phyloP scores from a whole-genome alignment of 2,888 invertebrate genomes.

The Melipona beecheii region DNA sequence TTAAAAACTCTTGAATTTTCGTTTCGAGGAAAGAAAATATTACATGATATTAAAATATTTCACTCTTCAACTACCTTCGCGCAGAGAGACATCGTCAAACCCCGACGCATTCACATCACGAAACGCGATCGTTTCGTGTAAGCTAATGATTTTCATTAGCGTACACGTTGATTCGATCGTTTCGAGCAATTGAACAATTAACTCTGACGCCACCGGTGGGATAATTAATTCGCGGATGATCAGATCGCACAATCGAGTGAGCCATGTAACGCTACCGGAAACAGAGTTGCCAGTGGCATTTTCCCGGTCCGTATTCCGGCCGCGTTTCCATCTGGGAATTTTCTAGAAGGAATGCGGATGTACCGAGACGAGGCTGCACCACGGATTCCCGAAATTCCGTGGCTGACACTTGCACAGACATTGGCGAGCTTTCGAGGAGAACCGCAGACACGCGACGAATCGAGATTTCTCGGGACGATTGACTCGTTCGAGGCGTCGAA shows the following conservation, averaged over 20 bases:
- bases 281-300: slow-evolving; percentile 11
- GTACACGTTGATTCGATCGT: neutral
- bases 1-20: too few species aligned
- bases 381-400: slow-evolving; percentile 58
- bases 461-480: neutral
- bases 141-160: neutral
- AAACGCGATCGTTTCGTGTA: neutral
- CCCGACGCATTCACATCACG: neutral
- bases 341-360: slow-evolving; percentile 49
- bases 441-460: slow-evolving; percentile 39
- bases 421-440: slow-evolving; percentile 1
- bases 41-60: too few species aligned
- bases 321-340: slow-evolving; percentile 52
- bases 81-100: neutral
- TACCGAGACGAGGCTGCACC: slow-evolving; percentile 15
- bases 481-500: neutral
- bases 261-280: neutral
- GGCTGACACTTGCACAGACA: slow-evolving; percentile 19
- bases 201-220: neutral
- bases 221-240: slow-evolving; percentile 17
- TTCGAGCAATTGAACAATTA: neutral
- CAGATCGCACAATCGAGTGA: neutral
- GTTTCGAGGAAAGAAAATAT: too few species aligned
- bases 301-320: slow-evolving; percentile 35
- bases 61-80: neutral